Percentiles rank a stretch among this genome's conserved stretches.
Evolutionary conservation across 2,113 vertebrate genomes (phyloP).

Genomic region (Cynoglossus semilaevis): DNA sequence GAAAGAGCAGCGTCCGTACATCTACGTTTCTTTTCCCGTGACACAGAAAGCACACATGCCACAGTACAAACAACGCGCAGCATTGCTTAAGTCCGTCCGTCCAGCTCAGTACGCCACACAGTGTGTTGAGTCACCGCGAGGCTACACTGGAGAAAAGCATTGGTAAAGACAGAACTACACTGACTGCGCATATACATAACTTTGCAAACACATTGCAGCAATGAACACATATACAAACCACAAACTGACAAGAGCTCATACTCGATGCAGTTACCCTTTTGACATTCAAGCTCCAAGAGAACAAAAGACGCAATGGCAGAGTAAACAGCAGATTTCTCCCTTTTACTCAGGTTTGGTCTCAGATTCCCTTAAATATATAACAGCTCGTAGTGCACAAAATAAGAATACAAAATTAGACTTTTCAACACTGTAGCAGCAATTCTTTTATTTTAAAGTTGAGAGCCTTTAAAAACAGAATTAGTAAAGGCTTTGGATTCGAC

Average conservation of each 20-base stretch:
- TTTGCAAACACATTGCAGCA: constrained; percentile 62
- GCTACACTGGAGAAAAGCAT: constrained; percentile 56
- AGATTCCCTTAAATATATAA: constrained; percentile 71
- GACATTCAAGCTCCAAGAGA: constrained; percentile 73
- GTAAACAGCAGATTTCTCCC: constrained; percentile 75
- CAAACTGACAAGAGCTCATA: constrained; percentile 55
- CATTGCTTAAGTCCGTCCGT: constrained; percentile 8
- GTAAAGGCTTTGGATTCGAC: constrained; percentile 64
- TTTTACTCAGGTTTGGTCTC: constrained; percentile 79
- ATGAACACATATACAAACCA: constrained; percentile 65
- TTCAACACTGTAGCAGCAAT: constrained; percentile 83
- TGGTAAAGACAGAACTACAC: constrained; percentile 56
- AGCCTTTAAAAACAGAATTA: constrained; percentile 66
- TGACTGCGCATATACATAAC: constrained; percentile 60
- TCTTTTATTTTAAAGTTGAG: constrained; percentile 67
- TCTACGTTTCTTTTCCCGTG: constrained; percentile 11
- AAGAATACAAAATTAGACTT: constrained; percentile 81
- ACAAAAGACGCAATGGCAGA: constrained; percentile 62
- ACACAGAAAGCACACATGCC: constrained; percentile 18
- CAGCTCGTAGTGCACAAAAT: constrained; percentile 82
- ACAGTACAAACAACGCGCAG: constrained; percentile 20
- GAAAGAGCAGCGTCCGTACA: neutral
- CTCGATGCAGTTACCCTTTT: constrained; percentile 61
- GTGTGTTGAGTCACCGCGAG: constrained; percentile 28
- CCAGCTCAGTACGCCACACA: constrained; percentile 24